A percentile compares a stretch with the other conserved stretches of the same genome.
Evolutionary conservation across 1,140 invertebrate genomes (phyloP).

Genomic region (Hypsibius dujardini): DNA sequence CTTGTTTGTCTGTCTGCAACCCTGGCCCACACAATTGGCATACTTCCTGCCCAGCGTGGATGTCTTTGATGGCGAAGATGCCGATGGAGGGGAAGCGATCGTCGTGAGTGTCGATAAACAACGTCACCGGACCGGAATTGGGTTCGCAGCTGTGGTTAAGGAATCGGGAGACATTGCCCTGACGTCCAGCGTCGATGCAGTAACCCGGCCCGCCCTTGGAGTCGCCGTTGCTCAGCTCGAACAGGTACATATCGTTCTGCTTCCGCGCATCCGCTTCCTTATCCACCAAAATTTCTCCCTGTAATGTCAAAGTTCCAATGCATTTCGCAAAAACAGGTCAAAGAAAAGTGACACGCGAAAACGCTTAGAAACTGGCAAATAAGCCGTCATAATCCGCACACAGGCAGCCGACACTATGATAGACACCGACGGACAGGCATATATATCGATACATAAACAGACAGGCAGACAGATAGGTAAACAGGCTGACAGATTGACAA

Average conservation of each 20-base stretch:
- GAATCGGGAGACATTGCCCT: conserved; percentile 76
- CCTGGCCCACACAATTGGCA: too few relatives aligned
- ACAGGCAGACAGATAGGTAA: too few relatives aligned
- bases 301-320: too few relatives aligned
- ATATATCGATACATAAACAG: too few relatives aligned
- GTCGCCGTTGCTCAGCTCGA: conserved; percentile 31
- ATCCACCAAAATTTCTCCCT: conserved; percentile 33
- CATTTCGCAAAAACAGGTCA: too few relatives aligned
- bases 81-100: conserved; percentile 67
- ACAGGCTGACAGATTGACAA: too few relatives aligned
- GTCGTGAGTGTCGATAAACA: conserved; percentile 73
- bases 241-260: conserved; percentile 33
- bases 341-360: too few relatives aligned
- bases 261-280: conserved; percentile 32
- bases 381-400: too few relatives aligned
- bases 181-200: conserved; percentile 69
- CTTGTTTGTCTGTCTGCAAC: too few relatives aligned
- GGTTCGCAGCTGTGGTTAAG: conserved; percentile 85
- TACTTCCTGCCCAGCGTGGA: conserved; percentile 61
- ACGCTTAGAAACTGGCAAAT: too few relatives aligned
- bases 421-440: too few relatives aligned
- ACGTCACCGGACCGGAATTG: conserved; percentile 68
- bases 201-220: conserved; percentile 51
- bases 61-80: conserved; percentile 67
- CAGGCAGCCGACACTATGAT: too few relatives aligned